A percentile compares a stretch with the other conserved stretches of the same genome.
Evolutionary conservation across 2,797 vertebrate genomes (phyloP).

Genomic region (Karalla daura): DNA sequence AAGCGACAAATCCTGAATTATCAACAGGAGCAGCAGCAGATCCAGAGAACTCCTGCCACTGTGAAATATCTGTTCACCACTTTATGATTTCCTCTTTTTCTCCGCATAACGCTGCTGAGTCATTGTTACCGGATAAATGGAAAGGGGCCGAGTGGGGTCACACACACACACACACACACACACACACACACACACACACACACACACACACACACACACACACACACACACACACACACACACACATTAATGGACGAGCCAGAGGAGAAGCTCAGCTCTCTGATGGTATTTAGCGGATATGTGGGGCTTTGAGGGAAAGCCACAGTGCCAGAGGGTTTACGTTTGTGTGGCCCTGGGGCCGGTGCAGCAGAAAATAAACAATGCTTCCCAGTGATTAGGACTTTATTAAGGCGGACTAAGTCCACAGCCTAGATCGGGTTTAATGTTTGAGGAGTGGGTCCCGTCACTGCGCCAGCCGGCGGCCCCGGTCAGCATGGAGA

Average conservation of each 20-base stretch:
- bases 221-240: too few species aligned
- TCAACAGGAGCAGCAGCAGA: slow-evolving; percentile 26
- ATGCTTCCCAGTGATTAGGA: slow-evolving; percentile 76
- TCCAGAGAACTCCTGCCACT: not conserved
- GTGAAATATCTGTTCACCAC: not conserved
- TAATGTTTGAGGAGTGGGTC: slow-evolving; percentile 53
- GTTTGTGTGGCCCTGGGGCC: slow-evolving; percentile 78
- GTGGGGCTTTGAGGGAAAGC: slow-evolving; percentile 70
- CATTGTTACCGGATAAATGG: slow-evolving; percentile 18
- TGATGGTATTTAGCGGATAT: slow-evolving; percentile 69
- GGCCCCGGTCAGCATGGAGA: too few species aligned
- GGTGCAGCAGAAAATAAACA: slow-evolving; percentile 82
- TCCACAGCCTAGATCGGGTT: slow-evolving; percentile 60
- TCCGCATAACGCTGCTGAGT: not conserved
- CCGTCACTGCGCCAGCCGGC: slow-evolving; percentile 28
- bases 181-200: too few species aligned
- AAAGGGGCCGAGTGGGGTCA: slow-evolving; percentile 44
- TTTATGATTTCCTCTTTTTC: not conserved
- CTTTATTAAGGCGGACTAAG: slow-evolving; percentile 76
- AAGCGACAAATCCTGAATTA: slow-evolving; percentile 40
- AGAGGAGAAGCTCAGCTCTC: slow-evolving; percentile 58
- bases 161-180: slow-evolving; percentile 22
- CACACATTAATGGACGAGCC: slow-evolving; percentile 40
- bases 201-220: too few species aligned
- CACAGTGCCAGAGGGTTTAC: slow-evolving; percentile 69